Conservation (phyloP, 1,140 invertebrate genomes). For the Dermatophagoides farinae region DNA sequence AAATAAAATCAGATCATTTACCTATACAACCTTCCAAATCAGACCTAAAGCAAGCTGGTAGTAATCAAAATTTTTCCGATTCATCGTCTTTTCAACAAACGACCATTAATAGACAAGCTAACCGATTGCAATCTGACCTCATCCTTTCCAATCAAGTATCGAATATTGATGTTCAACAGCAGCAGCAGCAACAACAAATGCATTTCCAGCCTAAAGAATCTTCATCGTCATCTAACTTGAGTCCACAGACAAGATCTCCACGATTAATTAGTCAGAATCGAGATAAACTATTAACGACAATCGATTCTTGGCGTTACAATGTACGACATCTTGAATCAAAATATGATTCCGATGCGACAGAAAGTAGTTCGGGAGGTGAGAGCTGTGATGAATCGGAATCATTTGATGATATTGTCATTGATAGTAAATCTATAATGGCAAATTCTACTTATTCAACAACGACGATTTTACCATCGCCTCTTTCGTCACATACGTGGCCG, state of each 20-base stretch:
- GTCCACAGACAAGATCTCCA: too few species aligned
- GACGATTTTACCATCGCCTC: not conserved
- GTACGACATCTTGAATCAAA: slow-evolving; percentile 15
- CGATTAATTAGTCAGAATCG: not conserved
- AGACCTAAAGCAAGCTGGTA: too few species aligned
- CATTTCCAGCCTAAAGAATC: not conserved
- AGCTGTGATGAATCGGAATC: slow-evolving; percentile 67
- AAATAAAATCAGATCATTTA: not conserved
- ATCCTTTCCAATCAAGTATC: not conserved
- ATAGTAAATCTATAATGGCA: not conserved
- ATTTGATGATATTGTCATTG: not conserved
- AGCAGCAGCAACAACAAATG: not conserved
- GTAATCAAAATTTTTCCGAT: not conserved
- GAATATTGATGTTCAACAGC: too few species aligned
- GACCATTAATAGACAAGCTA: slow-evolving; percentile 19
- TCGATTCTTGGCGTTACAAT: slow-evolving; percentile 13
- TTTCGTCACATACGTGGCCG: not conserved
- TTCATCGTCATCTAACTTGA: too few species aligned
- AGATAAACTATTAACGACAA: not conserved
- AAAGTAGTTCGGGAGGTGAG: slow-evolving; percentile 75
- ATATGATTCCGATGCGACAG: slow-evolving; percentile 69
- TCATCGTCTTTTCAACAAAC: slow-evolving; percentile 16
- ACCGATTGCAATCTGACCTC: not conserved
- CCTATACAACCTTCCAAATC: not conserved
- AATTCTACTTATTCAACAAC: slow-evolving; percentile 5